Conservation (phyloP, 2,113 vertebrate species). For the Grammomys surdaster region DNA sequence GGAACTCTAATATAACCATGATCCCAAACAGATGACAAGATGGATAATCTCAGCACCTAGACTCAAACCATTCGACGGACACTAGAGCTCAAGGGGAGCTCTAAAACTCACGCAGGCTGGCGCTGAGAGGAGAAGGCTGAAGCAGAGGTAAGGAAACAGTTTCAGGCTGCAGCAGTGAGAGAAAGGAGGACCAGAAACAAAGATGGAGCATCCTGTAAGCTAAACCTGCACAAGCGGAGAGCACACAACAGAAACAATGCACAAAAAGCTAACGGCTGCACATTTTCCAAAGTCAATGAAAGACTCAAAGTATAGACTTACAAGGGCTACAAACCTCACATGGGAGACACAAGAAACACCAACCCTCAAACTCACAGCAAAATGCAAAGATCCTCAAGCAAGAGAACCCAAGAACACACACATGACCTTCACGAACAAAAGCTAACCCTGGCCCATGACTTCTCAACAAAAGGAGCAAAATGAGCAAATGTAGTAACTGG, state of each 20-base stretch:
- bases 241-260: background rate
- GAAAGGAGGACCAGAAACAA: background rate
- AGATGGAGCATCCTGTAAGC: background rate
- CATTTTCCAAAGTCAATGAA: background rate
- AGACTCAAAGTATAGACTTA: background rate
- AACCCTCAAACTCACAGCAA: background rate
- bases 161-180: background rate
- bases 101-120: background rate
- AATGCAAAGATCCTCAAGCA: background rate
- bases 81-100: background rate
- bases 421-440: background rate
- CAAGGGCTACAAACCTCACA: background rate
- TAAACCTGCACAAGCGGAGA: background rate
- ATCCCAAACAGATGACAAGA: background rate
- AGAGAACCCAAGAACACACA: background rate
- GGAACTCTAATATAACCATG: background rate
- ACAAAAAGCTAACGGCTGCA: background rate
- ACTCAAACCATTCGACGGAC: background rate
- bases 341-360: background rate
- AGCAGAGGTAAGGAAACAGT: background rate
- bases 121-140: background rate
- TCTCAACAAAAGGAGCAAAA: conserved; percentile 20
- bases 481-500: background rate
- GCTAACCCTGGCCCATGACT: background rate
- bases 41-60: background rate